Conservation (phyloP, 1,140 invertebrate genomes). For the Chlorops oryzae region DNA sequence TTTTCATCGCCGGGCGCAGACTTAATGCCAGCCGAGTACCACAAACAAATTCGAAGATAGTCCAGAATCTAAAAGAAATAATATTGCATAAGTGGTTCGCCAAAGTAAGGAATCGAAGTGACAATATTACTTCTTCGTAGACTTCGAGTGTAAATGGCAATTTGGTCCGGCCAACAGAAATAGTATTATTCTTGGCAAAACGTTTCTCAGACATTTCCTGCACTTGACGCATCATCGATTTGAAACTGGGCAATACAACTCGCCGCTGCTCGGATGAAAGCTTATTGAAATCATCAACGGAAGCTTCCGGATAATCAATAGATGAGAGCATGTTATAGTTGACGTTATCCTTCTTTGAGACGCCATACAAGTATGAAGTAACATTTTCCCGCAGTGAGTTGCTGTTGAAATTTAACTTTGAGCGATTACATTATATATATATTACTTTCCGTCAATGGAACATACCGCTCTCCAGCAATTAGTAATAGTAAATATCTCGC, state of each 20-base stretch:
- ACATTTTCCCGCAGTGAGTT: constrained; percentile 43
- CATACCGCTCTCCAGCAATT: constrained; percentile 74
- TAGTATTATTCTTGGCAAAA: constrained; percentile 45
- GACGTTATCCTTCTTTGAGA: constrained; percentile 44
- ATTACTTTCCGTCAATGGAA: too few relatives aligned
- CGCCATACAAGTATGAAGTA: constrained; percentile 40
- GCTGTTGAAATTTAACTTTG: too few relatives aligned
- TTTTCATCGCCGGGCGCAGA: constrained; percentile 46
- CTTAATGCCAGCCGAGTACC: constrained; percentile 45
- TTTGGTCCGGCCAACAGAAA: constrained; percentile 58
- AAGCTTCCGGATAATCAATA: constrained; percentile 30
- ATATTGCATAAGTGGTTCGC: too few relatives aligned
- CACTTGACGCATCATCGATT: constrained; percentile 42
- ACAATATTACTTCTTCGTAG: constrained; percentile 55
- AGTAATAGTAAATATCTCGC: constrained; percentile 78
- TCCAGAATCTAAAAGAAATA: constrained; percentile 59
- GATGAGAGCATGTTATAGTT: constrained; percentile 40
- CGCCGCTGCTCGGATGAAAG: constrained; percentile 36
- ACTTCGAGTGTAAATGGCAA: constrained; percentile 61
- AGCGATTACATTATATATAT: too few relatives aligned
- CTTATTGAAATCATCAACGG: constrained; percentile 36
- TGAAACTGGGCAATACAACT: constrained; percentile 46
- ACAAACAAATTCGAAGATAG: constrained; percentile 70
- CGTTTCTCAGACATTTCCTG: constrained; percentile 45
- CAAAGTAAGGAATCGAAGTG: background rate